A percentile compares a stretch with the other conserved stretches of the same genome.
phyloP scores from a whole-genome alignment of 2,888 invertebrate genomes.

The Heliothis peltigera region DNA sequence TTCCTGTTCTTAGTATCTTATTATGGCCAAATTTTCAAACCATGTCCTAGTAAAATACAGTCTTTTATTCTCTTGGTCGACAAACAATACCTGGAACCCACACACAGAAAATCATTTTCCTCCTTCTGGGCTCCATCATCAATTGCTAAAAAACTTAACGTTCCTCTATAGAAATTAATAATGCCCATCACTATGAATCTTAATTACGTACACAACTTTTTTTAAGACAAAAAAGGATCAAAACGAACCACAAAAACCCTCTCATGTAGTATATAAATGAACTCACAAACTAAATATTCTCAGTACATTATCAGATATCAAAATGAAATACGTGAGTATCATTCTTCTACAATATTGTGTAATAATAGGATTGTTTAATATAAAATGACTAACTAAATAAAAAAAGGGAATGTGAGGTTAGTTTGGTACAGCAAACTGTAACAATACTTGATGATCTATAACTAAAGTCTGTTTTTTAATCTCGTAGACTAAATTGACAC shows the following conservation, averaged over 20 bases:
- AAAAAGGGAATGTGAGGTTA: too few relatives aligned
- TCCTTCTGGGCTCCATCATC: not conserved
- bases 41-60: too few relatives aligned
- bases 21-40: too few relatives aligned
- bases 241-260: conserved; percentile 6
- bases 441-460: too few relatives aligned
- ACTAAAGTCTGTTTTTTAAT: too few relatives aligned
- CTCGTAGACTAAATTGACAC: too few relatives aligned
- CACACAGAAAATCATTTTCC: not conserved
- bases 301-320: conserved; percentile 15
- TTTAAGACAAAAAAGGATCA: not conserved
- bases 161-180: not conserved
- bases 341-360: not conserved
- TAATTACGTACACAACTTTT: not conserved
- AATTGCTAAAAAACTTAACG: not conserved
- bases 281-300: not conserved
- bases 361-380: not conserved
- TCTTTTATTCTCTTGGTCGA: too few relatives aligned
- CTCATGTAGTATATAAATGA: conserved; percentile 16
- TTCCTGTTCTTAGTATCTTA: too few relatives aligned
- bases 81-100: not conserved
- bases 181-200: not conserved
- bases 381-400: too few relatives aligned
- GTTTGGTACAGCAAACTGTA: too few relatives aligned
- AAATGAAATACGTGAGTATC: conserved; percentile 32